A percentile compares a stretch with the other conserved stretches of the same genome.
These are phyloP conservation scores for Heteromurus nitidus DNA, from an alignment of 2,888 invertebrate genomes.

Conservation along the genomic window DNA sequence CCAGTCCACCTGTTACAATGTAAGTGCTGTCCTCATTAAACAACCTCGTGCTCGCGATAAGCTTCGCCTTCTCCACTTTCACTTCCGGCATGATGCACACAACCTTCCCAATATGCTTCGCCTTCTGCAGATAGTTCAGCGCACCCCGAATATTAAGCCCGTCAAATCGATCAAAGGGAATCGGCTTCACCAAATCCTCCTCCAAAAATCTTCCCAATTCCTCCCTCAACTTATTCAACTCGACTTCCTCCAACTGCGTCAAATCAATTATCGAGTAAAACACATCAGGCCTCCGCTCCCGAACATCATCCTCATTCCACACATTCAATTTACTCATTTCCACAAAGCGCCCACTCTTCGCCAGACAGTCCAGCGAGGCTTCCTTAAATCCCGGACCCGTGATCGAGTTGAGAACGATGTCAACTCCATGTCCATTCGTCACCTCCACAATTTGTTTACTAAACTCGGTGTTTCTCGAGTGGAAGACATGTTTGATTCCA, in stretches of 20 bases:
- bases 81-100: conserved; percentile 31
- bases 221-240: neutral
- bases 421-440: conserved; percentile 48
- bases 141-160: conserved; percentile 30
- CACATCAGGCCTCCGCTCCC: conserved; percentile 54
- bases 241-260: neutral
- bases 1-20: conserved; percentile 31
- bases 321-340: conserved; percentile 65
- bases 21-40: conserved; percentile 17
- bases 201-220: neutral
- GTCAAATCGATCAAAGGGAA: conserved; percentile 44
- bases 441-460: conserved; percentile 39
- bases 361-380: too few species aligned
- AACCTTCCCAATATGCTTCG: conserved; percentile 54
- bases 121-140: conserved; percentile 29
- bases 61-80: neutral
- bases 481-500: conserved; percentile 63
- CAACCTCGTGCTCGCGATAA: neutral
- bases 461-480: conserved; percentile 64
- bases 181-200: neutral
- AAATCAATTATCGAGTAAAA: conserved; percentile 52
- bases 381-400: too few species aligned
- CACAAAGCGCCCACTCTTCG: conserved; percentile 57
- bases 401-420: conserved; percentile 64
- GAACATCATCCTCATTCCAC: conserved; percentile 59